A percentile compares a stretch with the other conserved stretches of the same genome.
Conservation (phyloP, 64 coral and sea anemone species). For the Stylophora pistillata region DNA sequence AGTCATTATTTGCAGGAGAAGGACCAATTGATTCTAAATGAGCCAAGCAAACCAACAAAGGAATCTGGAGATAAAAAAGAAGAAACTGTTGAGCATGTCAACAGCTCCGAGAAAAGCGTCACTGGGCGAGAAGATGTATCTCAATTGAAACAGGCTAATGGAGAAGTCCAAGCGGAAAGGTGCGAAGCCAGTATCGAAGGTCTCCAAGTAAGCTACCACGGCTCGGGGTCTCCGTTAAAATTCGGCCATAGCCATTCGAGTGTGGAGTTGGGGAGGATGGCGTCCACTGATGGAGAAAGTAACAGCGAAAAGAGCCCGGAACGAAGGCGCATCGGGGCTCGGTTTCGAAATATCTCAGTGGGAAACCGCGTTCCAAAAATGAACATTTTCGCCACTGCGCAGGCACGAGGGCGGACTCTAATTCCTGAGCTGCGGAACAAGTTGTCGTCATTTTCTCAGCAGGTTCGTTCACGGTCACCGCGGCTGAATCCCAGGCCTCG, state of each 20-base stretch:
- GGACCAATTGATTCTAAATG: too few relatives aligned
- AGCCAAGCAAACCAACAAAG: too few relatives aligned
- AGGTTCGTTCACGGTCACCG: constrained; percentile 44
- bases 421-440: constrained; percentile 66
- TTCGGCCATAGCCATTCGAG: constrained; percentile 18
- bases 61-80: background rate
- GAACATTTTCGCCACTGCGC: constrained; percentile 66
- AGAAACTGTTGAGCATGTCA: background rate
- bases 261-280: constrained; percentile 17
- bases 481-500: constrained; percentile 25
- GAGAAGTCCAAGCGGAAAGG: background rate
- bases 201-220: constrained; percentile 1
- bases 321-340: constrained; percentile 27
- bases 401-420: constrained; percentile 44
- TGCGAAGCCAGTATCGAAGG: background rate
- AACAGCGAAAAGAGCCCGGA: constrained; percentile 18
- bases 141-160: background rate
- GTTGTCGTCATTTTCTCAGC: constrained; percentile 54
- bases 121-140: background rate
- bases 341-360: constrained; percentile 6
- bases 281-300: background rate
- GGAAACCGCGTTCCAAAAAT: constrained; percentile 30
- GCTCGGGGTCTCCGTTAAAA: background rate
- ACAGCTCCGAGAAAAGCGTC: background rate
- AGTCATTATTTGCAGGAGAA: too few relatives aligned